These are phyloP conservation scores for Montipora foliosa DNA, from an alignment of 64 coral and sea anemone species.

Conservation along the genomic window DNA sequence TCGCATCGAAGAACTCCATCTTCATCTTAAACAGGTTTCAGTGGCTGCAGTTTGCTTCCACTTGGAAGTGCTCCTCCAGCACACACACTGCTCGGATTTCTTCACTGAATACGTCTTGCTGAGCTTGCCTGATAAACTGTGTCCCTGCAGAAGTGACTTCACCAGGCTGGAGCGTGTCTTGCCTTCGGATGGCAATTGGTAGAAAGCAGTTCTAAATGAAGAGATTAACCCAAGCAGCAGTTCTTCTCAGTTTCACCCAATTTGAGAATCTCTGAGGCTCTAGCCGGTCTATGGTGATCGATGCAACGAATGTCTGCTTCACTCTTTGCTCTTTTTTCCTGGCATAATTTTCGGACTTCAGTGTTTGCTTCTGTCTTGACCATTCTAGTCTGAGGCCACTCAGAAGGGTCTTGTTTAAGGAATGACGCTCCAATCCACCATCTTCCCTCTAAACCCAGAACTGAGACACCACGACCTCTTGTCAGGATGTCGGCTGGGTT, in stretches of 20 bases:
- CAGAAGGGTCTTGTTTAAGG: slow-evolving; percentile 1
- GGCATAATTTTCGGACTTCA: neutral
- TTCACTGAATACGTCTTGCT: slow-evolving; percentile 52
- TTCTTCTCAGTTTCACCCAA: slow-evolving; percentile 17
- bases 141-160: slow-evolving; percentile 47
- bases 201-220: slow-evolving; percentile 55
- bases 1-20: neutral
- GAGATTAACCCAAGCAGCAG: slow-evolving; percentile 9
- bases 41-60: slow-evolving; percentile 42
- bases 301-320: neutral
- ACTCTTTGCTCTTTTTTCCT: neutral
- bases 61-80: slow-evolving; percentile 21
- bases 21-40: slow-evolving; percentile 31
- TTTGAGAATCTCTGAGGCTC: slow-evolving; percentile 40
- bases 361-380: neutral
- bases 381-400: slow-evolving; percentile 31
- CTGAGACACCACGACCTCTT: slow-evolving; percentile 22
- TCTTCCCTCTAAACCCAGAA: slow-evolving; percentile 1
- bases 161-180: neutral
- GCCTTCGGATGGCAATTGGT: neutral
- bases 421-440: slow-evolving; percentile 60
- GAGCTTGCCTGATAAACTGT: slow-evolving; percentile 40
- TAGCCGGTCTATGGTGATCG: neutral
- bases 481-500: slow-evolving; percentile 63
- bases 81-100: slow-evolving; percentile 35